Evolutionary conservation across 2,797 vertebrate species (phyloP).

Genomic region (Periparus ater): DNA sequence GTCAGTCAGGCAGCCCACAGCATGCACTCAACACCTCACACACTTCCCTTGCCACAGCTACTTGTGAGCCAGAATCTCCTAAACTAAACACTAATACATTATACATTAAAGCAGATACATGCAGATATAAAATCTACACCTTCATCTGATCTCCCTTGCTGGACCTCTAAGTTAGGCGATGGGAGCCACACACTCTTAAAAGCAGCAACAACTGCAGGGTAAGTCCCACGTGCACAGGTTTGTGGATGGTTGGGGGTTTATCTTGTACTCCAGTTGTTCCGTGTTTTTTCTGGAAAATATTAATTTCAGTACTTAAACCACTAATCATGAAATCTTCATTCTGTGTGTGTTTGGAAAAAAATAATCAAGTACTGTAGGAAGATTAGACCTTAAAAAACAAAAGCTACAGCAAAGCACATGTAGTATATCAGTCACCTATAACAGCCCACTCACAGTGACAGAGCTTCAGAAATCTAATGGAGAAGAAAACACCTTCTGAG

Average conservation of each 20-base stretch:
- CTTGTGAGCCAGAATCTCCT: neutral
- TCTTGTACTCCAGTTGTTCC: neutral
- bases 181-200: neutral
- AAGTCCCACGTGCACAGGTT: fast-evolving
- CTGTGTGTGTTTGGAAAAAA: neutral
- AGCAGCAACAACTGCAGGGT: neutral
- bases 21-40: neutral
- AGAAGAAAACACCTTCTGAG: neutral
- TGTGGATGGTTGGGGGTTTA: neutral
- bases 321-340: neutral
- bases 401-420: neutral
- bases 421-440: neutral
- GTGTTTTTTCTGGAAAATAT: neutral
- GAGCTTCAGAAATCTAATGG: neutral
- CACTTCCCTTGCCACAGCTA: neutral
- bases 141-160: neutral
- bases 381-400: neutral
- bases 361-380: neutral
- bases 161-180: neutral
- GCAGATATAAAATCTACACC: neutral
- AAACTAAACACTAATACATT: neutral
- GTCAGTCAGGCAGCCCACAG: neutral
- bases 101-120: neutral
- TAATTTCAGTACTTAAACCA: neutral
- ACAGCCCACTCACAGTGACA: neutral